Evolutionary conservation across 35 echinoderm and acorn worm species (phyloP), one percentile per base, ranked within the genome.

Genomic region (Ptychodera flava): DNA sequence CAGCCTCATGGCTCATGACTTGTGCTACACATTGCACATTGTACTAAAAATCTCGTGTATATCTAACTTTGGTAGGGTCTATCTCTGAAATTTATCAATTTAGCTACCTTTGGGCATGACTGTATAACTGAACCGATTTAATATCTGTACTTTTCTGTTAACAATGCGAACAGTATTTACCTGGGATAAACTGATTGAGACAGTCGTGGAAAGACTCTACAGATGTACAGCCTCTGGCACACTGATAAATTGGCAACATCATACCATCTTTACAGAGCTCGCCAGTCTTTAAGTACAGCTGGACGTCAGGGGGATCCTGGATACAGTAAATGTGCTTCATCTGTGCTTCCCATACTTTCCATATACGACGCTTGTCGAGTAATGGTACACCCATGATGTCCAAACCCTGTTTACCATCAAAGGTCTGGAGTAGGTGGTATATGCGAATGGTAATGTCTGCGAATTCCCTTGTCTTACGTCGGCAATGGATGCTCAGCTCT

Each of bases 341-440:
- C 36, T 91, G 86, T 1, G 86, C 78, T 22, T 86, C 89, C 95
- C 89, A 93, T 1, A 92, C 87, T 1, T 84, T 22, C 80, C 53
- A 88, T 16, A 91, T 89, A 22, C 30, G 33, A 29, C 85, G 78
- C 2, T 88, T 38, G 77, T 93, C 75, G 0, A 93, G 76, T 33
- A 97, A 78, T 16, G 86, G 86, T n/a, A 97, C 89, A 35, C 95
- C 91, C 28, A 91, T 83, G 1, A 89, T 86, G 79, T 97, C 95
- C 45, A 31, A 30, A 14, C 85, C 93, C n/a, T 86, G 36, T 22
- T 89, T 29, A 0, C 77, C 87, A 36, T 84, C 45, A 31, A 93
- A 88, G n/a, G 33, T 36, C 31, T 77, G 78, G 0, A 92, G 31
- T 0, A 96, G 37, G 1, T 87, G 76, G 32, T 92, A 27, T 0